These are phyloP conservation scores for Sigmodon hispidus DNA, from an alignment of 2,113 vertebrate species.

Conservation along the genomic window DNA sequence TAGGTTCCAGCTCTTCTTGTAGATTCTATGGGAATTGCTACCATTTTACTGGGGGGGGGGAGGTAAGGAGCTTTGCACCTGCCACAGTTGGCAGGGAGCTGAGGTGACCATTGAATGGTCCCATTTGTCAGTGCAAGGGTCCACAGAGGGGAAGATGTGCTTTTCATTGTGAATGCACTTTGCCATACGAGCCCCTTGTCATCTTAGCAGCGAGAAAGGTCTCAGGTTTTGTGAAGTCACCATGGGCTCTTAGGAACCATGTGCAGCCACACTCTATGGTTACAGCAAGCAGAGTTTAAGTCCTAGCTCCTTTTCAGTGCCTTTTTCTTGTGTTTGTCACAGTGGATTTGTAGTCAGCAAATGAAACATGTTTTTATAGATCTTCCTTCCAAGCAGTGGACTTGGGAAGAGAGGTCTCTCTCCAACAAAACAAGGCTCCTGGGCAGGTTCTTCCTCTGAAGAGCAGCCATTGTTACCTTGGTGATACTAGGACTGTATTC, in stretches of 20 bases:
- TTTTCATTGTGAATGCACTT: too few species aligned
- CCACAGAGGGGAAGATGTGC: accelerated
- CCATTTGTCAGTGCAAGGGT: neutral
- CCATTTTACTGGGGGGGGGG: neutral
- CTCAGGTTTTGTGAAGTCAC: neutral
- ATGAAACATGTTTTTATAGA: neutral
- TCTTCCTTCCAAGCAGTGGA: neutral
- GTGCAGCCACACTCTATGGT: neutral
- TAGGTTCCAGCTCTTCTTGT: neutral
- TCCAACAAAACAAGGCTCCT: neutral
- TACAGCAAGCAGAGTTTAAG: too few species aligned
- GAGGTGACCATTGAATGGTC: neutral
- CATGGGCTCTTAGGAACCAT: accelerated
- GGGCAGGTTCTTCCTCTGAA: neutral
- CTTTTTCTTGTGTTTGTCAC: neutral
- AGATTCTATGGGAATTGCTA: neutral
- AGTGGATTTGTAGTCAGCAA: neutral
- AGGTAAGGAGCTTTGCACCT: accelerated
- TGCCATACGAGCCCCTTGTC: neutral
- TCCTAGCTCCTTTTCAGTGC: neutral
- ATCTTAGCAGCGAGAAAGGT: neutral
- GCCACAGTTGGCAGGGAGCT: neutral
- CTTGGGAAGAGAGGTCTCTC: neutral
- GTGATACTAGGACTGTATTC: neutral
- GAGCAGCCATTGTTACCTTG: neutral